These are phyloP conservation scores for Heliconius himera DNA, from an alignment of 1,140 invertebrate genomes.

Conservation along the genomic window DNA sequence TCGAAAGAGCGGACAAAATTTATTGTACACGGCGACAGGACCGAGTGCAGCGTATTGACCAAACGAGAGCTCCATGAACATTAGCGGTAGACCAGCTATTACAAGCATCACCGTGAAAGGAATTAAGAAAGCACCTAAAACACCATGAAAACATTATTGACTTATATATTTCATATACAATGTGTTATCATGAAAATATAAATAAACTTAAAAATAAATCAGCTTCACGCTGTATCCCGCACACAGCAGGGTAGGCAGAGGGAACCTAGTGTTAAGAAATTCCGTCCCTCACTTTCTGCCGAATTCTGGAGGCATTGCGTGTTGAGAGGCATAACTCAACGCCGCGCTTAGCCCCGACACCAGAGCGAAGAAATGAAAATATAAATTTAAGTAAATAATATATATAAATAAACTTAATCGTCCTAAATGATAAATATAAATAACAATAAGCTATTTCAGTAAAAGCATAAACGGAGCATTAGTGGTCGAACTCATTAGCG, in stretches of 20 bases:
- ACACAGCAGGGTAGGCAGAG: no score
- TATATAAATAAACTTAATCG: background rate
- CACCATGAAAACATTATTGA: background rate
- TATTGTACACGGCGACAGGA: conserved; percentile 87
- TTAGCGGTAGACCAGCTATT: conserved; percentile 91
- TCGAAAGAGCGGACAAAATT: conserved; percentile 86
- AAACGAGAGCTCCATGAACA: conserved; percentile 93
- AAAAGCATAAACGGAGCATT: background rate
- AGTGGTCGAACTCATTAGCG: conserved; percentile 32
- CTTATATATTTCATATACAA: background rate
- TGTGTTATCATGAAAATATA: no score
- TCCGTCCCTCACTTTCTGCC: no score
- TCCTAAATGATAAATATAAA: background rate
- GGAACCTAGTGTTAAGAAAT: no score
- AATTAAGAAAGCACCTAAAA: conserved; percentile 89
- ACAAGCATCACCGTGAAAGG: conserved; percentile 93
- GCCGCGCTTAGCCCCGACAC: no score
- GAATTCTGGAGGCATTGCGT: no score
- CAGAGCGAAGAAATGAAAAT: no score
- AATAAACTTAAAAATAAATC: no score
- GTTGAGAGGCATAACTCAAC: no score
- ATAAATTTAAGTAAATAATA: no score
- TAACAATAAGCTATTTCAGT: conserved; percentile 8
- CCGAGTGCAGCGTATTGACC: conserved; percentile 89
- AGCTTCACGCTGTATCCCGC: no score